phyloP scores from a whole-genome alignment of 2,888 invertebrate species.

The Argyra leucocephala region DNA sequence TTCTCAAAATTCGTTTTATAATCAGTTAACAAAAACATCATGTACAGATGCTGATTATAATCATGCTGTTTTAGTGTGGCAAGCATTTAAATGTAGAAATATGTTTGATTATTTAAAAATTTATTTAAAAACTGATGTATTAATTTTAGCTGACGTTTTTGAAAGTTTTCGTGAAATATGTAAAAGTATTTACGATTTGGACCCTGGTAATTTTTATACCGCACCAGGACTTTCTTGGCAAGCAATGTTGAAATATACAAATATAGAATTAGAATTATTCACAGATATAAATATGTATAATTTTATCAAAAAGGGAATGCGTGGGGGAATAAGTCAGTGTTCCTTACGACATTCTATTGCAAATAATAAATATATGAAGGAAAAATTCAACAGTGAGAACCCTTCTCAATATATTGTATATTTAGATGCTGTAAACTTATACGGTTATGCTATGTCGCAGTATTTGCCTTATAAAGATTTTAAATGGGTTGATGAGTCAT shows the following conservation, averaged over 20 bases:
- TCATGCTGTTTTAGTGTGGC: constrained; percentile 33
- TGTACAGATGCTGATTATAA: constrained; percentile 15
- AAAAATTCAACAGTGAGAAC: neutral
- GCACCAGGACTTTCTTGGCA: constrained; percentile 30
- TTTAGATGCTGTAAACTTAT: constrained; percentile 22
- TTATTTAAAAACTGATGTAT: constrained; percentile 32
- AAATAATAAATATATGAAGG: constrained; percentile 15
- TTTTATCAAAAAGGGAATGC: constrained; percentile 10
- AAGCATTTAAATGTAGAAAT: constrained; percentile 28
- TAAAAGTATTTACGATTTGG: constrained; percentile 22
- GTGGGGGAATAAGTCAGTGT: constrained; percentile 14
- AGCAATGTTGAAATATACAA: constrained; percentile 29
- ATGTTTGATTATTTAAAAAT: constrained; percentile 33
- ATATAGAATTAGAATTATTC: constrained; percentile 14
- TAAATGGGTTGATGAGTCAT: constrained; percentile 19
- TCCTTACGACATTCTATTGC: constrained; percentile 8
- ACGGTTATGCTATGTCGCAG: constrained; percentile 22
- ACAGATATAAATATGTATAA: constrained; percentile 19
- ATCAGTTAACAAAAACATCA: neutral
- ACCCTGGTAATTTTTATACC: constrained; percentile 29
- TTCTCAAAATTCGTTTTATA: constrained; percentile 8
- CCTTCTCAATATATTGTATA: constrained; percentile 15
- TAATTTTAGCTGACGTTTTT: constrained; percentile 33
- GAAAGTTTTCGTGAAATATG: constrained; percentile 13
- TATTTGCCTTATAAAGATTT: constrained; percentile 24